Base-by-base conservation (phyloP, 2,113 vertebrate species). In the Globicephala melas region DNA sequence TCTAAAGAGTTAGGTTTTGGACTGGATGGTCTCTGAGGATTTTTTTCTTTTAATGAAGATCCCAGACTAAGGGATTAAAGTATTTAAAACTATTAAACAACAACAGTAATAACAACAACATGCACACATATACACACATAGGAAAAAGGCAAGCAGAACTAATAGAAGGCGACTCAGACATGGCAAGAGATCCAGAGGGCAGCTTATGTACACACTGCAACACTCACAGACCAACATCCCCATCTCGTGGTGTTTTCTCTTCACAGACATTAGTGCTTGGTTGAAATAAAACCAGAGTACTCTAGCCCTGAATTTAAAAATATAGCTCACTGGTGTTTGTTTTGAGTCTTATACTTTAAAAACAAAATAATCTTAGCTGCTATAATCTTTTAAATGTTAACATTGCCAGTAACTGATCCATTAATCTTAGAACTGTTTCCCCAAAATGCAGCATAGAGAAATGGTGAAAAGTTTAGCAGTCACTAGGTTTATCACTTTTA, bases 371-470 rank as follows among this genome's bases (percentile, higher is more conserved):
- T 38, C 18, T 47, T 33, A 86, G 25, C 18, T 70, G 41, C 53
- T 71, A 9, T 79, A 79, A 6, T 26, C 13, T 12, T 80, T 89
- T 79, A 74, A 94, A 84, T 74, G 17, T 89, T 96, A 84, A 12
- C 38, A 79, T 84, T 89, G 55, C 58, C 4, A 70, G 3, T 77
- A 80, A 47, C 89, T 76, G 47, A 13, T 65, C 63, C 58, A 33
- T 88, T 91, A 76, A 55, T 95, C 31, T 86, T 86, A 77, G 20
- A 76, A 38, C 20, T 81, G 1, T 87, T 90, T 90, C 44, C 26
- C 7, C 26, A 82, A 28, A 86, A 44, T 82, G 53, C 50, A 82
- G 12, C 65, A 23, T 67, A 65, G 58, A 87, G 65, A 86, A 58
- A 60, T 77, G 41, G 26, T 68, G 14, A 95, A 87, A 81, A 87